Evolutionary conservation across 2,797 vertebrate genomes (phyloP), one percentile per base, ranked within the genome.

Genomic region (Muraenolepis orangiensis): DNA sequence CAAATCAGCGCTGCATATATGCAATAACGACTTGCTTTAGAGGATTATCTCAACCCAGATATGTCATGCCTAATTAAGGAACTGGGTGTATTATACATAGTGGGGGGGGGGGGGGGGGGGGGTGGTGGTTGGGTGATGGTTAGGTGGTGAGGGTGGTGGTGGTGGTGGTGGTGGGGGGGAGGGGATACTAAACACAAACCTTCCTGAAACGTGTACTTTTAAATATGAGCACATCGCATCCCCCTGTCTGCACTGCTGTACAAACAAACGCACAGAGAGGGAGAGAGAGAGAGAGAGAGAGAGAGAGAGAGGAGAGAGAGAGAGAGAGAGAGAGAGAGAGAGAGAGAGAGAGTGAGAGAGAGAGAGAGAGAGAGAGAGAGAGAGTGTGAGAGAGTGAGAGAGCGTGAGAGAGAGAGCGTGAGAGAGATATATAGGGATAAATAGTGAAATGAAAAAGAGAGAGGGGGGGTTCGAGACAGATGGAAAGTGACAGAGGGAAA

Each of bases 31-130:
- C 79, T n/a, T 81, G 85, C 84, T 84, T 87, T 86, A 80, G 74
- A 86, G 79, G 88, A 79, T 85, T 85, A 90, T 89, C 75, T 87
- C 88, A 92, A 92, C 92, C 92, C 82, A 92, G 88, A 92, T 91
- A 90, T 93, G 91, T 93, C 91, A 92, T 51, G 51, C 78, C 81
- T 91, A 91, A 92, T 93, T 93, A 91, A 92, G 86, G 87, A 84
- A 86, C 84, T 86, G 83, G 84, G 86, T 88, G 79, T 85, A 89
- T 77, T 86, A 80, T 78, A 79, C 42, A 88, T 40, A n/a, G n/a
- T 40, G 38, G 40, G 40, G 40, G 40, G 0, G 42, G 42, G 42
- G 42, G 42, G 13, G 13, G 13, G 3, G 13, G 4, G n/a, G n/a
- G n/a, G n/a, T n/a, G n/a, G n/a, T n/a, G n/a, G n/a, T n/a, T n/a